phyloP scores from a whole-genome alignment of 2,113 vertebrate genomes.

The Tympanuchus pallidicinctus region DNA sequence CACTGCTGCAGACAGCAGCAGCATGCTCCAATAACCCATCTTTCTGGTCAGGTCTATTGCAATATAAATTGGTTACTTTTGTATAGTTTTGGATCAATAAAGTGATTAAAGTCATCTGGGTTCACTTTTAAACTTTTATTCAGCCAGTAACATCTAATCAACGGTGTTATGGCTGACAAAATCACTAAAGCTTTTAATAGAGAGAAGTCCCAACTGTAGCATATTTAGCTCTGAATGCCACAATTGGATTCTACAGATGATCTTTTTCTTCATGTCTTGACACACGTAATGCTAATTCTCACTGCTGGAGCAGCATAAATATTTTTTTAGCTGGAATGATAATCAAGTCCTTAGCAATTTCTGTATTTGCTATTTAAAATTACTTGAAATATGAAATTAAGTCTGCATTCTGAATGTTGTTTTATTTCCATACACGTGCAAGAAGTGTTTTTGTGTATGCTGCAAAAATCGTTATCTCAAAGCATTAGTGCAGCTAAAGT shows the following conservation, averaged over 20 bases:
- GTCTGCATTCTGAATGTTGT: not conserved
- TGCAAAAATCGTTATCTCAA: not conserved
- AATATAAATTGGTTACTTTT: slow-evolving; percentile 13
- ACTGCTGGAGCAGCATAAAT: not conserved
- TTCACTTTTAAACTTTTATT: not conserved
- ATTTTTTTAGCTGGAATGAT: not conserved
- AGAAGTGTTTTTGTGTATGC: not conserved
- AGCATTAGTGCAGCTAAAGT: not conserved
- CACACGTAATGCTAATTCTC: not conserved
- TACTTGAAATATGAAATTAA: not conserved
- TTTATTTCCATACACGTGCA: not conserved
- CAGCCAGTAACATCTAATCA: not conserved
- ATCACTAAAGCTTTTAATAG: not conserved
- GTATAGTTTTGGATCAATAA: not conserved
- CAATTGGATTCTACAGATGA: not conserved
- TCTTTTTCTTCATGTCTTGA: not conserved
- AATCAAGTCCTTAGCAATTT: not conserved
- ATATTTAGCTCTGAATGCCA: not conserved
- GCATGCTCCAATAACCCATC: not conserved
- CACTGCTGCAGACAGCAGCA: not conserved
- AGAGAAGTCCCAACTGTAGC: not conserved
- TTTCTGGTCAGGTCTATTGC: not conserved
- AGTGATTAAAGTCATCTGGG: not conserved
- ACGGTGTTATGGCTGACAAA: not conserved
- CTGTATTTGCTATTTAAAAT: not conserved